Evolutionary conservation across 1,140 invertebrate genomes (phyloP).

Genomic region (Dufourea novaeangliae): DNA sequence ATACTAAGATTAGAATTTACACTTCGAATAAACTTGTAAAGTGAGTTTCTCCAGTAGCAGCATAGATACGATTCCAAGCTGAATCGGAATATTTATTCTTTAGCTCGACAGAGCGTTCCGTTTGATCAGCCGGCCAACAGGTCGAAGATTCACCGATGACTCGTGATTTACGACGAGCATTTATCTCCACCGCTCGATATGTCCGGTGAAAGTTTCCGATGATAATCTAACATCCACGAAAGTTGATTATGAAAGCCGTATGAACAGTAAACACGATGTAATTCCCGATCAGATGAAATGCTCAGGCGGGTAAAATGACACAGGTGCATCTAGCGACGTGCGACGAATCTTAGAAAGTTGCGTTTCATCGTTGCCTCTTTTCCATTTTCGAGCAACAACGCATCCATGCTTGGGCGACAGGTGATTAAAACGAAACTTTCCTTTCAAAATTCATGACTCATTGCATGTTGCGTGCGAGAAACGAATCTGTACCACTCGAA

Average conservation of each 20-base stretch:
- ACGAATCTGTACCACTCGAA: background rate
- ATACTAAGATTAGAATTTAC: no score
- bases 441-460: constrained; percentile 7
- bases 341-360: background rate
- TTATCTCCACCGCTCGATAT: constrained; percentile 1
- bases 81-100: background rate
- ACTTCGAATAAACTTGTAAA: no score
- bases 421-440: background rate
- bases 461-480: background rate
- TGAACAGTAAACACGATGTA: background rate
- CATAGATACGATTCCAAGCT: no score
- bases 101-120: background rate
- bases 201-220: constrained; percentile 25
- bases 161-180: background rate
- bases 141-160: background rate
- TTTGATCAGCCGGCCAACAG: background rate
- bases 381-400: background rate
- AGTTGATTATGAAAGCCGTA: background rate
- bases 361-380: background rate
- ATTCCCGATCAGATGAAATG: background rate
- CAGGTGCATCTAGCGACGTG: background rate
- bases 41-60: no score
- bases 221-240: constrained; percentile 18
- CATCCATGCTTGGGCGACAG: background rate
- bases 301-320: background rate